These are phyloP conservation scores for Scaptomyza montana DNA, from an alignment of 1,140 invertebrate genomes.

Conservation along the genomic window DNA sequence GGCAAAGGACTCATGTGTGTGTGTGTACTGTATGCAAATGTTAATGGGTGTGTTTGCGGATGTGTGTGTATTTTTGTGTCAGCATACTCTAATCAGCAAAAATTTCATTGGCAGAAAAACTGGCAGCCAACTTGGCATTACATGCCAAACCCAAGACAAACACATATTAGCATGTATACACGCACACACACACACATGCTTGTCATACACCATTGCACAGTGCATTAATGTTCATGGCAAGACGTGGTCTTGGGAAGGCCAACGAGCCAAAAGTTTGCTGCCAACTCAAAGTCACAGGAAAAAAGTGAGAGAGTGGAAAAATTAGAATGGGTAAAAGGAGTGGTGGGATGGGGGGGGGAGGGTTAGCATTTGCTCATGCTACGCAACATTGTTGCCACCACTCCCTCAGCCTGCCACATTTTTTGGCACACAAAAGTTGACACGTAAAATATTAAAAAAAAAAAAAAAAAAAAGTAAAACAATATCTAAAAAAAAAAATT, in stretches of 20 bases:
- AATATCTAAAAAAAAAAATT: conserved; percentile 5
- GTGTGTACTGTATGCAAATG: not conserved
- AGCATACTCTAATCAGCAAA: conserved; percentile 42
- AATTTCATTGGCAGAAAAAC: conserved; percentile 40
- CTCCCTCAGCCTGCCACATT: conserved; percentile 34
- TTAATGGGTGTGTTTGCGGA: not conserved
- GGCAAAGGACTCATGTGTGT: conserved; percentile 21
- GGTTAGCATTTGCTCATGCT: conserved; percentile 33
- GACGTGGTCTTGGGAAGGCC: conserved; percentile 44
- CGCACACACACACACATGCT: conserved; percentile 11
- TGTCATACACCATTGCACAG: conserved; percentile 42
- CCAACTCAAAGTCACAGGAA: conserved; percentile 44
- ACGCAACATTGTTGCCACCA: conserved; percentile 48
- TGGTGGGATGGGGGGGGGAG: no score
- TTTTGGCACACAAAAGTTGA: conserved; percentile 64
- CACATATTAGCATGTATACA: conserved; percentile 7
- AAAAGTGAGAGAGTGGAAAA: not conserved
- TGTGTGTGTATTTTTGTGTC: conserved; percentile 13
- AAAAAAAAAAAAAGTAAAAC: conserved; percentile 24
- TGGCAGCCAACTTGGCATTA: conserved; percentile 43
- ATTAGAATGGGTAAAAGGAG: not conserved
- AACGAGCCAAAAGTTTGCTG: conserved; percentile 46
- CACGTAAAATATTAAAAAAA: conserved; percentile 64
- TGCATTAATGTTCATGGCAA: conserved; percentile 53
- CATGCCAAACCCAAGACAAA: conserved; percentile 38